Evolutionary conservation across 2,113 vertebrate genomes (phyloP), one percentile per base, ranked within the genome.

Genomic region (mouse (Mus musculus)): DNA sequence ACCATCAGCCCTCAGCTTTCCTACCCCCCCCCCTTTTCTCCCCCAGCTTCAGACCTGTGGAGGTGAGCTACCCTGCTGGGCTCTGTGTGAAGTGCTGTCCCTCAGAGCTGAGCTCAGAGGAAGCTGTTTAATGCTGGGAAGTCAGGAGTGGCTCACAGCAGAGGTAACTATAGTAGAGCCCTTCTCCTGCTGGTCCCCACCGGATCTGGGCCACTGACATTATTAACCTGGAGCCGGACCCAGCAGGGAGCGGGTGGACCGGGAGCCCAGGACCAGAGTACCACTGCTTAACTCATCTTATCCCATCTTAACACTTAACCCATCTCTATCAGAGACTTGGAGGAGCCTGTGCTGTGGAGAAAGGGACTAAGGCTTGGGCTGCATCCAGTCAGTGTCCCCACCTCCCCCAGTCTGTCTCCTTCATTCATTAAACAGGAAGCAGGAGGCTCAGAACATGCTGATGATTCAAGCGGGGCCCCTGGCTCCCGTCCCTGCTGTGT

Each of bases 361-460:
- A 75, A 76, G 28, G 42, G 28, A 3, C 30, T 77, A 19, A 5
- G 39, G 85, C 46, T 71, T 72, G 85, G 85, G 46, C 2, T 61
- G 26, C 16, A 42, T 22, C 71, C n/a, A 42, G 88, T 19, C 67
- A 33, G 28, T 9, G 19, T 20, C 39, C 39, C 19, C 12, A 8
- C 72, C 33, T 28, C 49, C 84, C 63, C 61, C 11, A 14, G 10
- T 52, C 65, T 71, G 46, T 88, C 39, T 85, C 82, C 49, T 88
- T 49, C 67, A 88, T 88, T 72, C 49, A 88, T 88, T 88, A 54
- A 72, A 56, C 86, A 73, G 86, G 86, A 67, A 56, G 65, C 49
- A 54, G 33, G 69, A 56, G 22, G 49, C 86, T 88, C 22, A 72
- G 86, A 54, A n/a, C 86, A 54, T 1, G 33, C 85, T 9, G 19